Evolutionary conservation across 2,797 vertebrate genomes (phyloP), one percentile per base, ranked within the genome.

Genomic region (Rallus crepitans): DNA sequence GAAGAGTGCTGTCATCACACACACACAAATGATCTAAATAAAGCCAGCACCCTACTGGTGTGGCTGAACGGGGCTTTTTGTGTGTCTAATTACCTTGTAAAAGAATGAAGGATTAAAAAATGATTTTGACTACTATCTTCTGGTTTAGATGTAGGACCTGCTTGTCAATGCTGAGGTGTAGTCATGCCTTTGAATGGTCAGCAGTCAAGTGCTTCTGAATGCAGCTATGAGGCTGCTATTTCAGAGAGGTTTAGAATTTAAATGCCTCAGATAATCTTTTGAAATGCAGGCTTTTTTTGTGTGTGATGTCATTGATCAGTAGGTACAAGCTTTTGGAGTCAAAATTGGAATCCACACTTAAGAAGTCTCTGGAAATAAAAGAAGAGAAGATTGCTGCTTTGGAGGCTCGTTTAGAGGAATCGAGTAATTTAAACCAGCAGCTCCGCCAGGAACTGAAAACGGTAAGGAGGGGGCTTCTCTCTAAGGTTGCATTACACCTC

Each of bases 281-380:
- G 11, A 83, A 93, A 64, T 59, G 14, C 17, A 37, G 40, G 18
- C 37, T 37, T 35, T 23, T 30, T 30, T 47, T 55, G 25, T 86
- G 15, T 82, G 59, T 37, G 37, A 15, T 96, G 59, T 87, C 47
- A 21, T 93, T 97, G 75, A 79, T 76, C 93, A 98, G 98, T 96
- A 99, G 99, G 95, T 99, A 99, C 95, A 99, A 98, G 96, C 99
- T 99, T 96, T 97, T 99, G 97, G 99, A 99, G 98, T 99, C 98
- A 76, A 99, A 99, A 96, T 98, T 99, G 94, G 99, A 99, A 98
- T 99, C 99, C 2, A 99, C 99, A 0, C 97, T 99, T 77, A 99
- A 99, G 96, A 99, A 99, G 69, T 99, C 99, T n/a, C 97, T 99
- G 72, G 99, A 99, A 98, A 99, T 99, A 92, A 99, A 99, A 97